A percentile compares a stretch with the other conserved stretches of the same genome.
phyloP scores from a whole-genome alignment of 2,888 invertebrate species.

The Mesoligia furuncula region DNA sequence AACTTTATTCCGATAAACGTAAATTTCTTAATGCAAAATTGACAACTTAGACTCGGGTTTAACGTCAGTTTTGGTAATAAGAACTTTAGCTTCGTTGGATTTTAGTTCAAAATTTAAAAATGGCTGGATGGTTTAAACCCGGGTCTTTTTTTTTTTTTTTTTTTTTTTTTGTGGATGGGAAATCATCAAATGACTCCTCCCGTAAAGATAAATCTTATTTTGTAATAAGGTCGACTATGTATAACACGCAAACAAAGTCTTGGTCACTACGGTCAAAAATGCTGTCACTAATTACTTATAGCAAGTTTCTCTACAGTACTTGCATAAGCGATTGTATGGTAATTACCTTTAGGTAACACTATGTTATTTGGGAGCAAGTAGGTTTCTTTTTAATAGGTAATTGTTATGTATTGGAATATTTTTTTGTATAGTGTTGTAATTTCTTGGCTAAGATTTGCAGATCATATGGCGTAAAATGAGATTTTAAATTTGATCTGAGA shows the following conservation, averaged over 20 bases:
- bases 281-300: conserved; percentile 50
- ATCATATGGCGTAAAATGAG: neutral
- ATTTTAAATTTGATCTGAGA: neutral
- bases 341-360: conserved; percentile 58
- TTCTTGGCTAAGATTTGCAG: neutral
- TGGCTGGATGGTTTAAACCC: too few species aligned
- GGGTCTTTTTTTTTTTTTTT: too few species aligned
- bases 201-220: too few species aligned
- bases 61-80: too few species aligned
- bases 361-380: neutral
- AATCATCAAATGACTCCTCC: too few species aligned
- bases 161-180: too few species aligned
- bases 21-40: too few species aligned
- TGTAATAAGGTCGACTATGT: too few species aligned
- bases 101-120: too few species aligned
- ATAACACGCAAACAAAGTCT: conserved; percentile 4
- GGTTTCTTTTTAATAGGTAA: conserved; percentile 48
- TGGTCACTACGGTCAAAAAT: conserved; percentile 23
- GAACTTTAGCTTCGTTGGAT: too few species aligned
- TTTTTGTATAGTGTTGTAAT: conserved; percentile 27
- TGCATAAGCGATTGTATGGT: conserved; percentile 60
- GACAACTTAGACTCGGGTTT: too few species aligned
- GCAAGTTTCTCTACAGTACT: conserved; percentile 43
- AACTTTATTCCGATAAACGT: too few species aligned
- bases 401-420: conserved; percentile 47